Base-by-base conservation (phyloP, 2,888 invertebrate species). In the Eupithecia dodoneata region DNA sequence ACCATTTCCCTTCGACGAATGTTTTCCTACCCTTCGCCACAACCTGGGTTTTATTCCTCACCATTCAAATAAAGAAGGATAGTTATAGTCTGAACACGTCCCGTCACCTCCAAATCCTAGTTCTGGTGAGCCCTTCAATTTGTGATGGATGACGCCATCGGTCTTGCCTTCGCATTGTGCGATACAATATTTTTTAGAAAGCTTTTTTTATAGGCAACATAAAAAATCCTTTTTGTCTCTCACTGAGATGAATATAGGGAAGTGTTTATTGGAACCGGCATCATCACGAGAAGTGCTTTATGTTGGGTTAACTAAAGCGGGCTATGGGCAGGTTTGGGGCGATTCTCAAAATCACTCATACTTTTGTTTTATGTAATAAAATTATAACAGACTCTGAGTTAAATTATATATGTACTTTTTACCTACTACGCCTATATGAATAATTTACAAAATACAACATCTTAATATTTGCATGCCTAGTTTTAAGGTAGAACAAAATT, bases 71-170 rank as follows among this genome's bases (percentile, higher is more conserved):
- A 30, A 71, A 49, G 18, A 18, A n/a, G 70, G 15, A 45, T 47
- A 70, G 70, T 70, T 47, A 30, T 70, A 73, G 70, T 81, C 67
- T 73, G 76, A 75, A 77, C 45, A n/a, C 13, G 71, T 52, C 78
- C 81, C 79, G 83, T 85, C 84, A 84, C 81, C 82, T 83, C 81
- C 82, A 82, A 85, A 84, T 83, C 82, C 84, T 80, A 81, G 83
- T 81, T 83, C 81, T 81, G 85, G 81, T 75, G 83, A 73, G 74
- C 74, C 83, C 86, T 84, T 86, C 86, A 86, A 83, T 85, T 85
- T 84, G 84, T 87, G 87, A 87, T 86, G 83, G 87, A 87, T 87
- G 87, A 76, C 76, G 81, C 83, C 84, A 86, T 86, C 87, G 74
- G 77, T 82, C 83, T 82, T 81, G 72, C 76, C 75, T 47, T 74